Evolutionary conservation across 2,888 invertebrate genomes (phyloP), one percentile per base, ranked within the genome.

Genomic region (Chrysodeixis includens): DNA sequence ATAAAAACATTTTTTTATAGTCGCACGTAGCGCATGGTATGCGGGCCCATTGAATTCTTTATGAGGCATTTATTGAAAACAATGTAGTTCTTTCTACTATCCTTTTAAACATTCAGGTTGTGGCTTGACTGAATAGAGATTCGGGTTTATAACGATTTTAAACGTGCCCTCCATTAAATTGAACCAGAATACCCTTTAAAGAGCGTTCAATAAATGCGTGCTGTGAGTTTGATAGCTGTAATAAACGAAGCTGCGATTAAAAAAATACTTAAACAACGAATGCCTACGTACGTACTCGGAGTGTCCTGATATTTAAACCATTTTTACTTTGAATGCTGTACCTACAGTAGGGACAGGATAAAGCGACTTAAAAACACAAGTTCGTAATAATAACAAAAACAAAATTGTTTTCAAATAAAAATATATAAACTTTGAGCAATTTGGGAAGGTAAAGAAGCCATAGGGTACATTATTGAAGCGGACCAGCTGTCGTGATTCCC

Each of bases 31-130:
- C 71, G 80, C 78, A 83, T 78, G 83, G 84, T 78, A 87, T 88
- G 85, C 86, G 87, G 87, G 87, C 69, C 71, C 79, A 74, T 67
- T 82, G 80, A 76, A 83, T 83, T 71, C 76, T 79, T 85, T 84
- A 84, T 77, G 77, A 77, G 76, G 66, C 73, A 78, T 82, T 82
- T 84, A 84, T 82, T 78, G 75, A 81, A 82, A 76, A 81, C 77
- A 78, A 78, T 69, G 71, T 69, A 60, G 69, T 56, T 63, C 68
- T 66, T 59, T 66, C 68, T 69, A 66, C 73, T 68, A 69, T 70
- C 67, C 66, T 68, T 80, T 77, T 71, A 40, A 74, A 75, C 63
- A 67, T 67, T 61, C 67, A 35, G 46, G 56, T 65, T 53, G 64
- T 56, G 16, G 49, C 67, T 62, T 74, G 75, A 62, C 68, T 58